Evolutionary conservation across 2,797 vertebrate genomes (phyloP), one percentile per base, ranked within the genome.

Genomic region (Labeo calbasu): DNA sequence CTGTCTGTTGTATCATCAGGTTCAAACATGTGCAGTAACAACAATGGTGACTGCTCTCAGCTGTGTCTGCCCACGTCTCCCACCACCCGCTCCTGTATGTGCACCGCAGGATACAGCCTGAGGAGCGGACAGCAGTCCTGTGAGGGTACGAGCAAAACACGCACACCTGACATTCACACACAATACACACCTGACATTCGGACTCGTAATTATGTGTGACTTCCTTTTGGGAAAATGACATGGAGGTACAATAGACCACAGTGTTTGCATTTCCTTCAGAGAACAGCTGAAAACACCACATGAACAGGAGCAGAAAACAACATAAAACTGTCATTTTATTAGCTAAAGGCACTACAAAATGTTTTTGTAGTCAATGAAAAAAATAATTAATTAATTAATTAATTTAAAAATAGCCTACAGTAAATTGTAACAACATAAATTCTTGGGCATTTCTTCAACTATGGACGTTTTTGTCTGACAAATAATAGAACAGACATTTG

Each of bases 11-110:
- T 84, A 19, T 86, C 11, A 14, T 72, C 88, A 82, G 96, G 96
- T 43, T 94, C 93, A 87, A 99, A 99, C 90, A 93, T 97, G 83
- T 99, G 98, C 92, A 98, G 96, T 46, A 90, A 96, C 6, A 98
- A 97, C 88, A 99, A 99, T 0, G 98, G 98, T 0, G 97, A 98
- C 90, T 99, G 98, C 88, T 99, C 98, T 0, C 98, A 99, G 93
- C 94, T 99, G 86, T 99, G 98, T 88, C 95, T 99, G 28, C 97
- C 97, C 80, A 98, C 97, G 0, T 98, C 98, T 0, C 93, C 92
- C 46, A 94, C 90, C 1, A 95, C 95, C 40, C 94, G 96, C 6
- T 94, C 97, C 89, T 99, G 98, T 89, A 98, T 98, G 97, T 99
- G 98, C 89, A 99, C 98, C 0, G 98, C 98, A 0, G 98, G 98